Percentiles rank a stretch among this genome's conserved stretches.
Conservation (phyloP, 2,888 invertebrate species). For the Hypolimnas misippus region DNA sequence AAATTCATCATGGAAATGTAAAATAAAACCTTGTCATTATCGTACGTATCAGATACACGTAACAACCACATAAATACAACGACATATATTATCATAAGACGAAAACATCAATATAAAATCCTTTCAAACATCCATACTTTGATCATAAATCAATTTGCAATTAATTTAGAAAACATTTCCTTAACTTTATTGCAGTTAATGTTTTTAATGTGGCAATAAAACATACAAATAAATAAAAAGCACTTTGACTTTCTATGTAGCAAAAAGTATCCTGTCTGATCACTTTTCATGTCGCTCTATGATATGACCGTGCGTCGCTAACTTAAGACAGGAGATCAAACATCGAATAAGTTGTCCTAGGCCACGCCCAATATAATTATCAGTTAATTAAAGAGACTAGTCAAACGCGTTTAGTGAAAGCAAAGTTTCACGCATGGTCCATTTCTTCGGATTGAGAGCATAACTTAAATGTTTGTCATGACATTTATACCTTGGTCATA, state of each 20-base stretch:
- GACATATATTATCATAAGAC: too few species aligned
- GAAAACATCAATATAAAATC: too few species aligned
- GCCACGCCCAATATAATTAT: slow-evolving; percentile 52
- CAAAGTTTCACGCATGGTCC: slow-evolving; percentile 66
- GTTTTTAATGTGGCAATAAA: too few species aligned
- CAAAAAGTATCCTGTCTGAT: slow-evolving; percentile 22
- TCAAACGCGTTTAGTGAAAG: slow-evolving; percentile 75
- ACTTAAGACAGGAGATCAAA: slow-evolving; percentile 30
- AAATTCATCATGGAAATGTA: too few species aligned
- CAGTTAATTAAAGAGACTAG: slow-evolving; percentile 66
- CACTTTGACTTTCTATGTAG: slow-evolving; percentile 27
- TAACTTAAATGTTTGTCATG: slow-evolving; percentile 42
- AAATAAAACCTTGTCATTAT: too few species aligned
- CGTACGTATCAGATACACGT: too few species aligned
- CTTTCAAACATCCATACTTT: neutral
- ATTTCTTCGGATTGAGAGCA: slow-evolving; percentile 46
- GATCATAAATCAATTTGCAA: neutral
- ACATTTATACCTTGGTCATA: slow-evolving; percentile 48
- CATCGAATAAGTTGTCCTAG: slow-evolving; percentile 48
- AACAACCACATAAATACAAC: too few species aligned
- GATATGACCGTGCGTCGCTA: slow-evolving; percentile 13
- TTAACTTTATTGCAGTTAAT: too few species aligned
- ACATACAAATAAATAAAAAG: neutral
- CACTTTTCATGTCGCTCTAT: slow-evolving; percentile 16
- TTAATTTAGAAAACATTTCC: neutral